Conservation (phyloP, 2,113 vertebrate species). For the Oceanodroma tethys region DNA sequence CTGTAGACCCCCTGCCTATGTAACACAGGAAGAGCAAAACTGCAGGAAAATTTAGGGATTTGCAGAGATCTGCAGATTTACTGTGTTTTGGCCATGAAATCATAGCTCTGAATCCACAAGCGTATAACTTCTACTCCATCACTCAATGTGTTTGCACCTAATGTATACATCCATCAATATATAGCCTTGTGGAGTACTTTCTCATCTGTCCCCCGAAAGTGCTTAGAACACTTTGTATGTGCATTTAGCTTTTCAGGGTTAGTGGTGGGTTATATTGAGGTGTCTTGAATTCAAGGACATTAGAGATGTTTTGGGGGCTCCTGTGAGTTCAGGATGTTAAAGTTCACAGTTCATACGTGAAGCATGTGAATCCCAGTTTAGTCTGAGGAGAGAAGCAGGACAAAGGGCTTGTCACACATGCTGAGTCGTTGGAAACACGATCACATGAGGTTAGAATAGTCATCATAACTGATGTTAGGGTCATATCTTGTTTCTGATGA, state of each 20-base stretch:
- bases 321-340: slow-evolving; percentile 26
- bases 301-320: neutral
- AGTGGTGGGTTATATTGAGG: neutral
- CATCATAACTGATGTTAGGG: slow-evolving; percentile 45
- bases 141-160: neutral
- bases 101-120: neutral
- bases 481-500: slow-evolving; percentile 67
- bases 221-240: neutral
- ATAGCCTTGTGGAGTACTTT: neutral
- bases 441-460: slow-evolving; percentile 31
- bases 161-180: neutral
- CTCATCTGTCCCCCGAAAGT: neutral
- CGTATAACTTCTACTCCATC: neutral
- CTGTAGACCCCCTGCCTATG: neutral
- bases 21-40: neutral
- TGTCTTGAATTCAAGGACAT: slow-evolving; percentile 8
- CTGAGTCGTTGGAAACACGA: slow-evolving; percentile 59
- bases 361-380: slow-evolving; percentile 53
- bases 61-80: neutral
- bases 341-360: slow-evolving; percentile 55
- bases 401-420: slow-evolving; percentile 61
- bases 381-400: slow-evolving; percentile 45
- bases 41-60: neutral
- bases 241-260: slow-evolving; percentile 16
- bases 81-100: neutral